Evolutionary conservation across 2,113 vertebrate genomes (phyloP).

Genomic region (Piprites chloris): DNA sequence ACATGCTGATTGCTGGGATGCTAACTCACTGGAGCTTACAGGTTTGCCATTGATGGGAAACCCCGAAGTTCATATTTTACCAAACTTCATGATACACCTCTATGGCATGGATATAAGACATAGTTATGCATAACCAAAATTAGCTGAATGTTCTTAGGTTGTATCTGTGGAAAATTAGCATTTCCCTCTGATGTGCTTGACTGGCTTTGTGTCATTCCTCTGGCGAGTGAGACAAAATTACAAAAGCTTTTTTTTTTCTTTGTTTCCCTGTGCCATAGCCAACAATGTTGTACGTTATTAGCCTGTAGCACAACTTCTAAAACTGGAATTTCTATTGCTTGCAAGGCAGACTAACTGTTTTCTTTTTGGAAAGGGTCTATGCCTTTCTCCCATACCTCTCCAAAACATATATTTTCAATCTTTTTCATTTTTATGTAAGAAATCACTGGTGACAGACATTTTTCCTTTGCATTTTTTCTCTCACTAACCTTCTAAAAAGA

Average conservation of each 20-base stretch:
- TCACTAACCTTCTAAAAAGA: neutral
- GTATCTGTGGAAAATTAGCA: conserved; percentile 14
- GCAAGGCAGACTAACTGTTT: conserved; percentile 33
- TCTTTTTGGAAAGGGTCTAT: conserved; percentile 2
- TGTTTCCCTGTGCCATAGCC: conserved; percentile 47
- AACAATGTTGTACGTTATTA: neutral
- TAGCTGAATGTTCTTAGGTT: neutral
- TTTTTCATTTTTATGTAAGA: neutral
- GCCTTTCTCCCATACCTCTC: neutral
- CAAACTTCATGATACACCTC: neutral
- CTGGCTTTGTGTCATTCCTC: neutral
- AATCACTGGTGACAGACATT: neutral
- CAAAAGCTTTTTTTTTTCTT: neutral
- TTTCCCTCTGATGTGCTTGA: neutral
- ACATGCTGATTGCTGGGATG: neutral
- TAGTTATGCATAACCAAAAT: neutral
- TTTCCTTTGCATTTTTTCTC: conserved; percentile 5
- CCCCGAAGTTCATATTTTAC: neutral
- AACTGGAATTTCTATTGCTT: conserved; percentile 60
- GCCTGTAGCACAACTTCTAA: conserved; percentile 28
- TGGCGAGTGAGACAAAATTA: neutral
- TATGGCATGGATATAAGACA: neutral
- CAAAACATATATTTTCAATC: conserved; percentile 18
- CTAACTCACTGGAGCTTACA: neutral
- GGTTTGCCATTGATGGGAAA: neutral